Base-by-base conservation (phyloP, 2,888 invertebrate genomes). In the Philonicus albiceps region DNA sequence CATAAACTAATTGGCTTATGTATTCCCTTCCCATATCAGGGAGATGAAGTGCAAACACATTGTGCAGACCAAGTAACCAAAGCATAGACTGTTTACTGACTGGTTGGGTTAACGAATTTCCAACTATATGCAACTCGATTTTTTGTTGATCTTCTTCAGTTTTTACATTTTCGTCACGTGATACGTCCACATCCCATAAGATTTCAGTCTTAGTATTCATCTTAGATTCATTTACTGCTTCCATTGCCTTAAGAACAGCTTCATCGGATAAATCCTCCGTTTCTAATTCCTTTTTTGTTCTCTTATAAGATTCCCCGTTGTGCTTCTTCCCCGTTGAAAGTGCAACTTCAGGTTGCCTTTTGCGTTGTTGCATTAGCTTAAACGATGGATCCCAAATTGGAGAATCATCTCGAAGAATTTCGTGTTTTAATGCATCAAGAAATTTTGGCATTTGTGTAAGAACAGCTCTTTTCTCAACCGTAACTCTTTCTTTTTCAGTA, bases 1-100 rank as follows among this genome's bases (percentile, higher is more conserved):
- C 99, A 92, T 99, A 99, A 0, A 99, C 96, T 80, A 99, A 93
- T 89, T 99, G 96, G 0, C 98, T 98, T 89, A 99, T 98, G 91
- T 99, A 99, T 92, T 98, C 98, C 89, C 97, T 97, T 0, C 99
- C 99, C 99, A 99, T 99, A 91, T 97, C 95, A 0, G 99, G 98
- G 87, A 99, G 93, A 91, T 99, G 99, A 90, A 97, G 97, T 0
- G 98, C 97, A 91, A 99, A 98, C 0, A 99, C 97, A 91, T 98
- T 98, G 92, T 98, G 98, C 8, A 99, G 93, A 30, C 97, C 94
- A n/a, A 92, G 86, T 1, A 92, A 89, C 98, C 98, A 98, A 8
- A 98, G 93, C 95, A 98, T 97, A 1, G 97, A 97, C 91, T 98
- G 97, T 90, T 97, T 97, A 83, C 96, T 95, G 5, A 98, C 97